Percentiles rank a stretch among this genome's conserved stretches.
Evolutionary conservation across 30 jellyfish, hydroid and myxozoan species (phyloP).

Genomic region (Phacellophora camtschatica): DNA sequence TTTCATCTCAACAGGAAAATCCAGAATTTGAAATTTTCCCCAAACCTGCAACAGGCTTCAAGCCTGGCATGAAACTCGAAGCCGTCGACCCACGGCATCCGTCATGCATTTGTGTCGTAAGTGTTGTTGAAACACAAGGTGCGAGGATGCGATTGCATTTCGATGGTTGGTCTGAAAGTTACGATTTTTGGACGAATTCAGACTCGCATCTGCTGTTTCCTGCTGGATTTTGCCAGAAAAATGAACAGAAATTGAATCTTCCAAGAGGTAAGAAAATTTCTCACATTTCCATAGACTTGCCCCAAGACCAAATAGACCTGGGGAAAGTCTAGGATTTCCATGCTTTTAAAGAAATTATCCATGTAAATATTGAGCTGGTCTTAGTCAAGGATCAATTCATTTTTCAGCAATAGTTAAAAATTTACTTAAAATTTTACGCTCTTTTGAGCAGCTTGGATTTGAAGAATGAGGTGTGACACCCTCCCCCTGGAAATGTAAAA

Average conservation of each 20-base stretch:
- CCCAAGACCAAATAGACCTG: too few relatives aligned
- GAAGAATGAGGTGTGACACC: too few relatives aligned
- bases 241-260: slow-evolving; percentile 71
- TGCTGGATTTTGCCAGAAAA: slow-evolving; percentile 78
- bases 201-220: slow-evolving; percentile 90
- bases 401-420: too few relatives aligned
- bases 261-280: slow-evolving; percentile 77
- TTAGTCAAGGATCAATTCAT: too few relatives aligned
- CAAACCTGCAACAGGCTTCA: slow-evolving; percentile 53
- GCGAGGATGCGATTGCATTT: slow-evolving; percentile 92
- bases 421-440: too few relatives aligned
- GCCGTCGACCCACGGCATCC: slow-evolving; percentile 98
- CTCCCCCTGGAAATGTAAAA: too few relatives aligned
- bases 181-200: slow-evolving; percentile 97
- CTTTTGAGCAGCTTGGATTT: too few relatives aligned
- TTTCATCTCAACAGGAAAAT: too few relatives aligned
- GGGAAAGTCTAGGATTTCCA: too few relatives aligned
- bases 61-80: slow-evolving; percentile 93
- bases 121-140: slow-evolving; percentile 95
- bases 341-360: too few relatives aligned
- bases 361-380: too few relatives aligned
- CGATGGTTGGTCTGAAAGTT: slow-evolving; percentile 98
- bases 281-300: not conserved
- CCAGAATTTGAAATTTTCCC: slow-evolving; percentile 78
- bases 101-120: slow-evolving; percentile 87